Evolutionary conservation across 1,140 invertebrate species (phyloP).

Genomic region (Calycopis cecrops): DNA sequence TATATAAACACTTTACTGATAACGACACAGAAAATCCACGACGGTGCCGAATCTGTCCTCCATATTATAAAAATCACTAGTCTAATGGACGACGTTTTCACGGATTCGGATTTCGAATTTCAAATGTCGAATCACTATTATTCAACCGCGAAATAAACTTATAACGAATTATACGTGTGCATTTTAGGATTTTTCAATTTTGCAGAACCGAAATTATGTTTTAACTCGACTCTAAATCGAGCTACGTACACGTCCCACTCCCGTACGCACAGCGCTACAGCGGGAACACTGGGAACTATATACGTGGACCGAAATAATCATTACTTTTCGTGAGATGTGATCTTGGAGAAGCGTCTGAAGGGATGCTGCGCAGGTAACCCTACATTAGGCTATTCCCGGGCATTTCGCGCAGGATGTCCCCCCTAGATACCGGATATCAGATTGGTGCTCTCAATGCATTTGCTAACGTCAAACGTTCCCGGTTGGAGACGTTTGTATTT

Average conservation of each 20-base stretch:
- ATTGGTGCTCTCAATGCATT: conserved; percentile 53
- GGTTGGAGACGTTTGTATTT: conserved; percentile 39
- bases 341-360: conserved; percentile 51
- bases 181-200: conserved; percentile 57
- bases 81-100: conserved; percentile 34
- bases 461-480: conserved; percentile 36
- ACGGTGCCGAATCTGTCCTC: conserved; percentile 23
- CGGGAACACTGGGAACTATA: conserved; percentile 64
- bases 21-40: conserved; percentile 13
- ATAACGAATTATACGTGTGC: conserved; percentile 29
- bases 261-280: conserved; percentile 52
- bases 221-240: conserved; percentile 55
- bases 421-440: conserved; percentile 46
- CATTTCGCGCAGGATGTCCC: conserved; percentile 67
- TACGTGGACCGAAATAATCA: conserved; percentile 70
- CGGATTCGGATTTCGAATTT: conserved; percentile 8
- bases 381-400: conserved; percentile 60
- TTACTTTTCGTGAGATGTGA: conserved; percentile 72
- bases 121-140: conserved; percentile 5
- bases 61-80: conserved; percentile 31
- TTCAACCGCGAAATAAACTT: background rate
- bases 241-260: conserved; percentile 48
- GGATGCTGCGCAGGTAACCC: conserved; percentile 63
- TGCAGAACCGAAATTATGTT: conserved; percentile 61
- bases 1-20: conserved; percentile 26